phyloP scores from a whole-genome alignment of 2,797 vertebrate genomes.

The Erpetoichthys calabaricus region DNA sequence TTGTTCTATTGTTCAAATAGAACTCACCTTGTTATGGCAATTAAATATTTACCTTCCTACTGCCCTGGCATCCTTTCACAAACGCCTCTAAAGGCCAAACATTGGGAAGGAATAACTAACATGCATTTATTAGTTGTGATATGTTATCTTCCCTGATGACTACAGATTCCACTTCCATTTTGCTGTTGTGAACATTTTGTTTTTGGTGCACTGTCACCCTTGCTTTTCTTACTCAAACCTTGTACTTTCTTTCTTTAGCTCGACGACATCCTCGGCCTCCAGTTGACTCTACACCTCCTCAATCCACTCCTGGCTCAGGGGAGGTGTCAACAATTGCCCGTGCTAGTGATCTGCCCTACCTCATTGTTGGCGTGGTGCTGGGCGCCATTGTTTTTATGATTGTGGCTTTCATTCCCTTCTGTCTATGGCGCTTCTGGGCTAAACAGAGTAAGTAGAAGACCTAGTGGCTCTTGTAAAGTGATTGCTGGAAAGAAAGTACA shows the following conservation, averaged over 20 bases:
- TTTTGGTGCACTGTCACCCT: too few species aligned
- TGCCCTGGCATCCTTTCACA: too few species aligned
- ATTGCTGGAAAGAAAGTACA: neutral
- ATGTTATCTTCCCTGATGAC: too few species aligned
- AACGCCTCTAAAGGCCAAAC: too few species aligned
- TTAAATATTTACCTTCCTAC: too few species aligned
- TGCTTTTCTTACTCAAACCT: too few species aligned
- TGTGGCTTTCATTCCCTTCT: conserved; percentile 89
- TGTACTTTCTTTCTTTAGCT: conserved; percentile 46
- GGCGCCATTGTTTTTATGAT: conserved; percentile 84
- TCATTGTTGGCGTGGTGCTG: conserved; percentile 80
- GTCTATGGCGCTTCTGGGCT: conserved; percentile 89
- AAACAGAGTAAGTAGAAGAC: conserved; percentile 75
- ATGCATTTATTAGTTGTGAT: too few species aligned
- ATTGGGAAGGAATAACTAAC: too few species aligned
- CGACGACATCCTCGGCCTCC: conserved; percentile 43
- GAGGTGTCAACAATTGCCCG: conserved; percentile 54
- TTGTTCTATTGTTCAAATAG: too few species aligned
- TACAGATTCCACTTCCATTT: too few species aligned
- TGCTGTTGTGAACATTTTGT: too few species aligned
- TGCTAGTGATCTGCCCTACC: conserved; percentile 79
- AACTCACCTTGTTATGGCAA: too few species aligned
- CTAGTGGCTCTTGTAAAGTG: neutral
- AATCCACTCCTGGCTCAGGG: conserved; percentile 6
- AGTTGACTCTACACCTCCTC: conserved; percentile 38